Evolutionary conservation across 2,888 invertebrate genomes (phyloP).

Genomic region (Junonia oenone): DNA sequence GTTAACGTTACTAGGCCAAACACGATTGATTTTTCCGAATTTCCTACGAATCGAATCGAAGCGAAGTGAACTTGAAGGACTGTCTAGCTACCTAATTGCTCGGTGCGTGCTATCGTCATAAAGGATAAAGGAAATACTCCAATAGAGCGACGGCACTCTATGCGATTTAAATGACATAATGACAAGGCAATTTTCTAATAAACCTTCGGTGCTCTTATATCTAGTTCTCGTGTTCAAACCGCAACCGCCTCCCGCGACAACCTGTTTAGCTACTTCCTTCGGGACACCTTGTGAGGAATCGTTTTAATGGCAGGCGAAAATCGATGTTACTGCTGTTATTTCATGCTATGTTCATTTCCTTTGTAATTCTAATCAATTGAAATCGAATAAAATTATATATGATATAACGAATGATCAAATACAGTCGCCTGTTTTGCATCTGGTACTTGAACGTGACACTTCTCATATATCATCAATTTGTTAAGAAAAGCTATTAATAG

Average conservation of each 20-base stretch:
- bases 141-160: slow-evolving; percentile 77
- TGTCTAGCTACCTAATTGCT: slow-evolving; percentile 69
- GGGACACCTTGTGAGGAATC: slow-evolving; percentile 55
- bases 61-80: slow-evolving; percentile 43
- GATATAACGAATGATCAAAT: neutral
- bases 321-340: neutral
- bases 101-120: slow-evolving; percentile 69
- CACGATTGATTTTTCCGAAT: neutral
- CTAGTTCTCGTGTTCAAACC: slow-evolving; percentile 62
- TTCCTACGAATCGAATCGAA: neutral
- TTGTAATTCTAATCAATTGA: neutral
- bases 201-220: slow-evolving; percentile 74
- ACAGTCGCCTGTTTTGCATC: slow-evolving; percentile 5
- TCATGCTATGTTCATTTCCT: neutral
- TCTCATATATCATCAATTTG: neutral
- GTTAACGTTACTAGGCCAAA: neutral
- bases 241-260: slow-evolving; percentile 59
- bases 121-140: slow-evolving; percentile 78
- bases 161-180: slow-evolving; percentile 81
- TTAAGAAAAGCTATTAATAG: neutral
- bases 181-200: slow-evolving; percentile 79
- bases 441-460: neutral
- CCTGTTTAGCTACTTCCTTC: slow-evolving; percentile 73
- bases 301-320: slow-evolving; percentile 30
- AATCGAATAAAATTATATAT: neutral